Base-by-base conservation (phyloP, 2,797 vertebrate genomes). In the Heliangelus exortis region DNA sequence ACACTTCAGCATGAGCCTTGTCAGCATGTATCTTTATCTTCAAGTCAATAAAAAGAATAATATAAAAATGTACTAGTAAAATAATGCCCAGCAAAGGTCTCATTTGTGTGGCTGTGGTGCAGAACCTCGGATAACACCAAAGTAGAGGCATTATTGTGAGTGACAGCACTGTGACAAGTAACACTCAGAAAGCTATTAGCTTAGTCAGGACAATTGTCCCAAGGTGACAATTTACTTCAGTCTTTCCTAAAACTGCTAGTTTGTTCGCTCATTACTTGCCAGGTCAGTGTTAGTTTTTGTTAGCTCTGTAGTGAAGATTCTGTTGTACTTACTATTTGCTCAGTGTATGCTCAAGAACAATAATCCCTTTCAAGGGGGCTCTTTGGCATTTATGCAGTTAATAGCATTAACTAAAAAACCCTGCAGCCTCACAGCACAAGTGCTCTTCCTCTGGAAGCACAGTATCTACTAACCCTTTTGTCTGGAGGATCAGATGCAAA, bases 1-100 rank as follows among this genome's bases (percentile, higher is more conserved):
- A 82, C 53, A 43, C 66, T 92, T 90, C 65, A 87, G 85, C 66
- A 29, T 51, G 26, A 94, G 82, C 84, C 29, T 61, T 94, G 84
- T 86, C 95, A 95, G 90, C 84, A 82, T 62, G 17, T 92, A 94
- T 89, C 89, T 51, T 71, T 61, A 92, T 67, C 84, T 87, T 90
- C 78, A 87, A 72, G 53, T 22, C 69, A 66, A 71, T 94, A 53
- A 89, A 83, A 91, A 74, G 83, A 95, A 73, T 62, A 95, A 75
- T 84, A 71, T 31, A 75, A 84, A 88, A 94, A 84, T 8, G 26
- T 53, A n/a, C 71, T 15, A 71, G 26, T 74, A 80, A 94, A 93
- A 71, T 74, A 82, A 71, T 13, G 62, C 11, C 29, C 83, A 47
- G 85, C 63, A 84, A 79, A 91, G 47, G 53, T 82, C 55, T 85